phyloP scores from a whole-genome alignment of 2,888 invertebrate species.

The Corbicula japonica region DNA sequence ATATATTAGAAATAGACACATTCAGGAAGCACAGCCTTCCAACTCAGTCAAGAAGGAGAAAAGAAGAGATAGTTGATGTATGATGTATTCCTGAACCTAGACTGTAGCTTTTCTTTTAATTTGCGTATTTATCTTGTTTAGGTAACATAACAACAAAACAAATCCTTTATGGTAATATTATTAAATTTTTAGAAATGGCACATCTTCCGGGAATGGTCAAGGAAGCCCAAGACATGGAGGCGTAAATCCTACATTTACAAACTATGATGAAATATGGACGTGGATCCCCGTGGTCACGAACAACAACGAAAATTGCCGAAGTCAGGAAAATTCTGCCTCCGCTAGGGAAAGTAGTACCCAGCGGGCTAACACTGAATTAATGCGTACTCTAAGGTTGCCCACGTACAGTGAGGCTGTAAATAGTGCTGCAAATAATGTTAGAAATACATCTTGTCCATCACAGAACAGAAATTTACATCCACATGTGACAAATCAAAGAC shows the following conservation, averaged over 20 bases:
- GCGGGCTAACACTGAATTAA: slow-evolving; percentile 17
- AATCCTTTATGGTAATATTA: too few relatives aligned
- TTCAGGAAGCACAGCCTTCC: too few relatives aligned
- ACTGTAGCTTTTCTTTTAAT: neutral
- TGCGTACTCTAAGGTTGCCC: slow-evolving; percentile 39
- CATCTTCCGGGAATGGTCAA: slow-evolving; percentile 2
- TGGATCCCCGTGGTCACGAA: slow-evolving; percentile 74
- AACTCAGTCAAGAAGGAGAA: too few relatives aligned
- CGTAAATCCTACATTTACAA: slow-evolving; percentile 71
- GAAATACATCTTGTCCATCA: slow-evolving; percentile 1
- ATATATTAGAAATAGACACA: too few relatives aligned
- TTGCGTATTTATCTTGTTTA: neutral
- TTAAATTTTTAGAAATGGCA: neutral
- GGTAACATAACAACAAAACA: too few relatives aligned
- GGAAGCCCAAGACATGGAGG: slow-evolving; percentile 56
- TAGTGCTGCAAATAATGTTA: neutral
- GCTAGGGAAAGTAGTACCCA: slow-evolving; percentile 30
- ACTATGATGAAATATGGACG: slow-evolving; percentile 75
- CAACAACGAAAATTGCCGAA: slow-evolving; percentile 57
- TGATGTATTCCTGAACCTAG: neutral
- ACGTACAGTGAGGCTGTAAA: slow-evolving; percentile 54
- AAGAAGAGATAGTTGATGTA: neutral
- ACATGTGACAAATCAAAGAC: neutral
- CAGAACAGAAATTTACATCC: neutral
- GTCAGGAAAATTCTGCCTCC: slow-evolving; percentile 38